phyloP scores from a whole-genome alignment of 2,888 invertebrate genomes.

The Gnatocerus cornutus region DNA sequence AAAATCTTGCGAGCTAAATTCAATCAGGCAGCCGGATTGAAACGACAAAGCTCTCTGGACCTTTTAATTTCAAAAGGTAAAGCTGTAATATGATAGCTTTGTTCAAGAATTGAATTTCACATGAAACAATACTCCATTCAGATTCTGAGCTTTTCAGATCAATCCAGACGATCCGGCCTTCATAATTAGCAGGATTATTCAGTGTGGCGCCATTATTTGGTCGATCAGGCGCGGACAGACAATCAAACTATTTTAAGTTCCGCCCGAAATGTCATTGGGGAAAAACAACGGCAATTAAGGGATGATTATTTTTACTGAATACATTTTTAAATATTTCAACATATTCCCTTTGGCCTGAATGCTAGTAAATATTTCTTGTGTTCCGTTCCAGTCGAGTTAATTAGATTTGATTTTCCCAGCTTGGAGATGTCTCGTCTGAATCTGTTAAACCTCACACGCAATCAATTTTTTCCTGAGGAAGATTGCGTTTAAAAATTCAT shows the following conservation, averaged over 20 bases:
- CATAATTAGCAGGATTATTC: constrained; percentile 48
- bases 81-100: constrained; percentile 51
- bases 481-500: too few relatives aligned
- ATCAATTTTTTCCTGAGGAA: too few relatives aligned
- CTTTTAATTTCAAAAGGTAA: constrained; percentile 52
- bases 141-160: constrained; percentile 43
- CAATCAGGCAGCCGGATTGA: constrained; percentile 45
- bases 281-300: constrained; percentile 24
- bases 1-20: constrained; percentile 46
- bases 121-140: constrained; percentile 49
- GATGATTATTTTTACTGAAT: constrained; percentile 8
- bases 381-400: too few relatives aligned
- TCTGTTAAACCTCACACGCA: too few relatives aligned
- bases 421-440: too few relatives aligned
- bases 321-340: too few relatives aligned
- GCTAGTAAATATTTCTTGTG: too few relatives aligned
- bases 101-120: constrained; percentile 51
- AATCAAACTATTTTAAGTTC: constrained; percentile 31
- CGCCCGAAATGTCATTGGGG: constrained; percentile 21
- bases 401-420: too few relatives aligned
- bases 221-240: constrained; percentile 10
- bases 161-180: constrained; percentile 37
- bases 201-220: constrained; percentile 34
- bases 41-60: constrained; percentile 47
- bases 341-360: too few relatives aligned